Percentiles rank a stretch among this genome's conserved stretches.
phyloP scores from a whole-genome alignment of 2,888 invertebrate genomes.

The Synergus umbraculus region DNA sequence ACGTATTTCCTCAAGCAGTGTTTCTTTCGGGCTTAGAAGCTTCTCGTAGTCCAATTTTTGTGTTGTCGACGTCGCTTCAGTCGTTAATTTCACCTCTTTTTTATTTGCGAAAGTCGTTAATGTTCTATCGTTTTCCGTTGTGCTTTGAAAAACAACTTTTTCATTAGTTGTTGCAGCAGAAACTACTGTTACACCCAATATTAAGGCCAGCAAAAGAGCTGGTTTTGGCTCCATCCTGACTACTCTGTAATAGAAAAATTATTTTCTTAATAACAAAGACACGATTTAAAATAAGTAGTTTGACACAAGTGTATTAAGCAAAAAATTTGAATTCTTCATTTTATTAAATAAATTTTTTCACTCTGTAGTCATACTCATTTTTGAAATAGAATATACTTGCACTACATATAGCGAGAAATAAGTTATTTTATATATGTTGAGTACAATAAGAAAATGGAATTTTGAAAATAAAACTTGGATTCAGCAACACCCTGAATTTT shows the following conservation, averaged over 20 bases:
- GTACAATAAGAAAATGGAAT: too few relatives aligned
- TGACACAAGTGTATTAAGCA: too few relatives aligned
- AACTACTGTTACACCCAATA: slow-evolving; percentile 48
- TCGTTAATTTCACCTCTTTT: slow-evolving; percentile 5
- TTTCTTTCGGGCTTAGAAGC: slow-evolving; percentile 62
- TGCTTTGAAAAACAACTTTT: neutral
- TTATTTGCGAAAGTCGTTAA: slow-evolving; percentile 5
- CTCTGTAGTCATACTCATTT: too few relatives aligned
- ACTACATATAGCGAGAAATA: too few relatives aligned
- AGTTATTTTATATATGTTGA: too few relatives aligned
- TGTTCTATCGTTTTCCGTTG: neutral
- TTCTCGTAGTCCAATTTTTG: slow-evolving; percentile 49
- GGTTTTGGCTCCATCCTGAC: slow-evolving; percentile 66
- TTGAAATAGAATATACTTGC: too few relatives aligned
- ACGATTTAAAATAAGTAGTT: too few relatives aligned
- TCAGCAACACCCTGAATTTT: too few relatives aligned
- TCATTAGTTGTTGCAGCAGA: neutral
- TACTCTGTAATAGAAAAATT: slow-evolving; percentile 56
- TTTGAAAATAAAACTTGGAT: too few relatives aligned
- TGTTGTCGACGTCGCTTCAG: slow-evolving; percentile 9
- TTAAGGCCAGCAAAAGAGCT: slow-evolving; percentile 66
- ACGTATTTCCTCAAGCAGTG: slow-evolving; percentile 67
- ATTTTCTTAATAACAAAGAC: neutral
- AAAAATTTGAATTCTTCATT: too few relatives aligned
- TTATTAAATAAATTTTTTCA: too few relatives aligned